Conservation (phyloP, 2,113 vertebrate species). For the Zosterops lateralis region DNA sequence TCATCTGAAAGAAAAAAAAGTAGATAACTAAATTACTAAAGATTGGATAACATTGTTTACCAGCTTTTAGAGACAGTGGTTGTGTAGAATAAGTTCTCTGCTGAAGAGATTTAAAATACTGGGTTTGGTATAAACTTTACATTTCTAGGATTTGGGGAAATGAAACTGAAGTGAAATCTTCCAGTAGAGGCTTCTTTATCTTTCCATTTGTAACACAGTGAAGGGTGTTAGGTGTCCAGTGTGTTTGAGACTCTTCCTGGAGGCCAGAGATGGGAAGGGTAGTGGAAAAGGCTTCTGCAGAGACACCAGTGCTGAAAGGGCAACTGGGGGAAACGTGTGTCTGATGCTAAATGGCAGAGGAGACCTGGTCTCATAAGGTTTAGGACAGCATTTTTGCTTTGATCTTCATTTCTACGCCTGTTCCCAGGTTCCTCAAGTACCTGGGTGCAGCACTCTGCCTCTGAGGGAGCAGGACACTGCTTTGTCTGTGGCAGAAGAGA, state of each 20-base stretch:
- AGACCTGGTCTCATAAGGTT: not conserved
- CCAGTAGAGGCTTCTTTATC: not conserved
- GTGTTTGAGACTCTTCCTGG: not conserved
- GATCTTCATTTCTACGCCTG: not conserved
- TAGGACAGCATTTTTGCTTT: not conserved
- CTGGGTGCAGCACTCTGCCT: fast-evolving
- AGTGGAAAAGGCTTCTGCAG: not conserved
- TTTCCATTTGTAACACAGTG: not conserved
- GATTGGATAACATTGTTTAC: not conserved
- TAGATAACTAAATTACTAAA: not conserved
- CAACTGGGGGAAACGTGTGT: fast-evolving
- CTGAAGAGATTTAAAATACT: not conserved
- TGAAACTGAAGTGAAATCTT: not conserved
- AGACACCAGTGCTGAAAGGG: not conserved
- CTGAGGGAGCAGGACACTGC: not conserved
- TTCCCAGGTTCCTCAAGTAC: not conserved
- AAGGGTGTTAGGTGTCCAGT: not conserved
- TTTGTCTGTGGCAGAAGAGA: fast-evolving
- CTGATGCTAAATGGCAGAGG: not conserved
- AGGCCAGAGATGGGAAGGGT: not conserved
- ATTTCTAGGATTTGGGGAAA: not conserved
- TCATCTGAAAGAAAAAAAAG: not conserved
- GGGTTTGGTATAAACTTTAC: not conserved
- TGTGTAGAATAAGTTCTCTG: not conserved
- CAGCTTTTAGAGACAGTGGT: not conserved